Evolutionary conservation across 2,888 invertebrate species (phyloP).

Genomic region (Hydropsyche betteni): DNA sequence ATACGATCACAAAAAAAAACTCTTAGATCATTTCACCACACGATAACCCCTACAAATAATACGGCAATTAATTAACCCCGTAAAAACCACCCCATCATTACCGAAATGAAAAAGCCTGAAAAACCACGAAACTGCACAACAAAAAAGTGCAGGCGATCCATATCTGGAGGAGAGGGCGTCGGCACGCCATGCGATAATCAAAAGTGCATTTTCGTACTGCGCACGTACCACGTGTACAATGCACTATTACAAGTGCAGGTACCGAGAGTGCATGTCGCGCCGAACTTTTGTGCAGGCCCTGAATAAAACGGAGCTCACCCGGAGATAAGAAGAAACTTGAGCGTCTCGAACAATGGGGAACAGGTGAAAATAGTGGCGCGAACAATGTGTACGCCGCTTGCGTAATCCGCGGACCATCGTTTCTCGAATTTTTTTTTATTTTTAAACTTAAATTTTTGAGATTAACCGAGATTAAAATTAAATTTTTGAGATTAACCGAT

Average conservation of each 20-base stretch:
- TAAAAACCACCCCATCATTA: too few relatives aligned
- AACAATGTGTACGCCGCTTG: slow-evolving; percentile 2
- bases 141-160: background rate
- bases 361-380: slow-evolving; percentile 6
- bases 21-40: too few relatives aligned
- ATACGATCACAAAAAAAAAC: too few relatives aligned
- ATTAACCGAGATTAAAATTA: too few relatives aligned
- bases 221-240: too few relatives aligned
- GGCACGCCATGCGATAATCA: slow-evolving; percentile 34
- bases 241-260: too few relatives aligned
- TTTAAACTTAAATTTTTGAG: too few relatives aligned
- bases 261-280: too few relatives aligned
- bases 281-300: slow-evolving; percentile 2
- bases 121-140: background rate
- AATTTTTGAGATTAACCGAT: too few relatives aligned
- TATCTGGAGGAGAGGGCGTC: background rate
- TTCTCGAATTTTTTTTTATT: background rate
- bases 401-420: background rate
- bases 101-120: too few relatives aligned
- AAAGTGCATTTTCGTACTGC: slow-evolving; percentile 35
- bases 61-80: too few relatives aligned
- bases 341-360: slow-evolving; percentile 14
- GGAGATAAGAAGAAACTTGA: slow-evolving; percentile 20
- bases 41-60: too few relatives aligned
- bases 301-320: slow-evolving; percentile 3